Conservation (phyloP, 2,888 invertebrate species). For the Barypeithes pellucidus region DNA sequence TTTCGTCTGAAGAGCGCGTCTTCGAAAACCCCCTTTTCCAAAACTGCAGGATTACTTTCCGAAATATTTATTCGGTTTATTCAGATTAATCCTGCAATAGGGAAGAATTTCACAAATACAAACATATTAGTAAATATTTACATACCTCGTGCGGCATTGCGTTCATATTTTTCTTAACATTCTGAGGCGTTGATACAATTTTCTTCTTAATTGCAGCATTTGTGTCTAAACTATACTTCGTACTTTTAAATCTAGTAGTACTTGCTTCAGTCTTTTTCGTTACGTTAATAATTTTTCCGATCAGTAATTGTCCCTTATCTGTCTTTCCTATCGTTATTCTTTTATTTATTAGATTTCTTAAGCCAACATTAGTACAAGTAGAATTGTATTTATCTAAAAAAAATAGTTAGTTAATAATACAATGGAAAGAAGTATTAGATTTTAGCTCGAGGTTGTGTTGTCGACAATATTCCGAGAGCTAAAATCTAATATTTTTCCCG, state of each 20-base stretch:
- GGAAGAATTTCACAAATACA: no score
- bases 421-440: no score
- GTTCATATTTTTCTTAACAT: not conserved
- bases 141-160: not conserved
- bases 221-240: not conserved
- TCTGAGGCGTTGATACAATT: not conserved
- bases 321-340: conserved; percentile 62
- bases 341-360: conserved; percentile 60
- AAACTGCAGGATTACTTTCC: no score
- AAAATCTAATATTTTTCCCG: no score
- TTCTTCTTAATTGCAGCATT: conserved; percentile 9
- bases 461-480: no score
- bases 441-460: no score
- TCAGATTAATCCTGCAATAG: no score
- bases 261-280: conserved; percentile 57
- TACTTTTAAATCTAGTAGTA: not conserved
- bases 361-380: conserved; percentile 1
- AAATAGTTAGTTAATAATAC: no score
- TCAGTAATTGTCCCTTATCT: conserved; percentile 59
- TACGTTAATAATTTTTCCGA: conserved; percentile 62
- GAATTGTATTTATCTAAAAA: conserved; percentile 4
- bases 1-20: no score
- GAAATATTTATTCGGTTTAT: no score
- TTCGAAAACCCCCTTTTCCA: no score
- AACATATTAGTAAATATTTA: no score